phyloP scores from a whole-genome alignment of 92 coral and sea anemone genomes.

The Palythoa heliodiscus region DNA sequence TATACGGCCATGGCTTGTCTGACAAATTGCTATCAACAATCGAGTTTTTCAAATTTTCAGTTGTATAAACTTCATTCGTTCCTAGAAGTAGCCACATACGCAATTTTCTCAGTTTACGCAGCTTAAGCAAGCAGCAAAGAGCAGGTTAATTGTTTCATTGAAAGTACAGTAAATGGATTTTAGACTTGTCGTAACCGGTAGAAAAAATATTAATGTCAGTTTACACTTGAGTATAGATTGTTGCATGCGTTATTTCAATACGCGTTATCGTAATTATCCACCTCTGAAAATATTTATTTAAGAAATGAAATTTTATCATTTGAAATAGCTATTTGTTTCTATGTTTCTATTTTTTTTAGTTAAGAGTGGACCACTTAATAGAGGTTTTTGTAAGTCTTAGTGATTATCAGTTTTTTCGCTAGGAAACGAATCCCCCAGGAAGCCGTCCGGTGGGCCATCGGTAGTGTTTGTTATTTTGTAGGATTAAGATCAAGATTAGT shows the following conservation, averaged over 20 bases:
- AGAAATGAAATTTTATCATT: neutral
- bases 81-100: too few relatives aligned
- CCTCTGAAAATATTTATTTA: slow-evolving; percentile 24
- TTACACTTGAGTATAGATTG: neutral
- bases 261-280: neutral
- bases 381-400: neutral
- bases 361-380: neutral
- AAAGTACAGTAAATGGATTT: neutral
- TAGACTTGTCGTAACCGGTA: neutral
- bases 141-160: neutral
- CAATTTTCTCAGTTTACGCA: too few relatives aligned
- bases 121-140: neutral
- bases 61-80: too few relatives aligned
- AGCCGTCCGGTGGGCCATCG: slow-evolving; percentile 3
- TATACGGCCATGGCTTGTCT: too few relatives aligned
- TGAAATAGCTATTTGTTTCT: neutral
- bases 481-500: neutral
- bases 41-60: too few relatives aligned
- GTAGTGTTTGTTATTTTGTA: neutral
- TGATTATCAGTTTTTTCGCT: neutral
- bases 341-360: neutral
- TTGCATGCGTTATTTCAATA: neutral
- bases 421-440: neutral
- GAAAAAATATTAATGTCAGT: slow-evolving; percentile 5
- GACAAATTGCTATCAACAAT: too few relatives aligned